Base-by-base conservation (phyloP, 1,140 invertebrate genomes). In the Pogonognathellus flavescens region DNA sequence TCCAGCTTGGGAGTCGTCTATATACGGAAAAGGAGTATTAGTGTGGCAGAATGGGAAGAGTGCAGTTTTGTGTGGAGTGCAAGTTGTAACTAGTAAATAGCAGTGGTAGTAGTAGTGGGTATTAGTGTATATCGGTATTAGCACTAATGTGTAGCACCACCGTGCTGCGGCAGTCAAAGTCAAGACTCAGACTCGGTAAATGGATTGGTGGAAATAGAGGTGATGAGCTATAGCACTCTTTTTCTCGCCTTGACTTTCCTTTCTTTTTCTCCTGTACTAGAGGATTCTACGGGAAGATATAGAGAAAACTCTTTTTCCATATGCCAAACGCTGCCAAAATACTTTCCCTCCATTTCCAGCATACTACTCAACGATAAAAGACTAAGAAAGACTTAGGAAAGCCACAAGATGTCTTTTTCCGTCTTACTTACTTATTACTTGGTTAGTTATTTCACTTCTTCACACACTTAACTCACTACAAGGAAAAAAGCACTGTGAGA, bases 161-260 rank as follows among this genome's bases (percentile, higher is more conserved):
- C 31, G 31, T 55, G 11, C 53, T 55, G 11, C 53, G 16, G 11
- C 13, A 66, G 10, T 25, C 14, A 14, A 10, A 66, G 13, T 25
- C 25, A 66, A 14, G 25, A 13, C 25, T 11, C 13, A 70, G 22
- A 50, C 4, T 76, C 25, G 9, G 22, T 22, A 50, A 18, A 50
- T 80, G 80, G 52, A 81, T 81, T 81, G n/a, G 10, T 41, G 50
- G 25, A 81, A 81, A 31, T 52, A 7, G 14, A 81, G 52, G 80
- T 57, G 52, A 81, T 81, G 50, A 53, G 20, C 52, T 81, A 16
- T 9, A 57, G 13, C 16, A 80, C 80, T 81, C 50, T 57, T 55
- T 81, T 20, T 55, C 80, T 31, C 16, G 11, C 8, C 31, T 66
- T 14, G 10, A 25, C 31, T 49, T 10, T 49, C 6, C 49, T 50